Evolutionary conservation across 2,888 invertebrate genomes (phyloP).

Genomic region (Tolmerus cingulatus): DNA sequence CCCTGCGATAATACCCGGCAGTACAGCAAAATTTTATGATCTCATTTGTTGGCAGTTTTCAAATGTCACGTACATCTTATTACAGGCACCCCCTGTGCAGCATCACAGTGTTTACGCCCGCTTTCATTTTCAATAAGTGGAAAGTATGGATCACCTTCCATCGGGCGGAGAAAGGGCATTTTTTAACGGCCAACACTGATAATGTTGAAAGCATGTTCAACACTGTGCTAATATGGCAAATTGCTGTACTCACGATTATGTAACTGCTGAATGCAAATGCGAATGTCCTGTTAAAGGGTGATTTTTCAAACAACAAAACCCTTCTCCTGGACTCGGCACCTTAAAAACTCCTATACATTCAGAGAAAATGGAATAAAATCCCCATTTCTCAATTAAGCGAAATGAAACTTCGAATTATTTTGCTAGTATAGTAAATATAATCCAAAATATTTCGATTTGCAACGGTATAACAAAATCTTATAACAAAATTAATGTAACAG

Average conservation of each 20-base stretch:
- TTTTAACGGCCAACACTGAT: not conserved
- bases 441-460: too few relatives aligned
- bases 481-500: too few relatives aligned
- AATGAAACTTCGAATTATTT: too few relatives aligned
- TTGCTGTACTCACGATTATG: not conserved
- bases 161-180: not conserved
- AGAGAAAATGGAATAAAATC: too few relatives aligned
- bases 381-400: too few relatives aligned
- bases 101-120: not conserved
- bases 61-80: constrained; percentile 23
- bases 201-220: not conserved
- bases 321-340: not conserved
- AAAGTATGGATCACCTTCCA: not conserved
- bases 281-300: not conserved
- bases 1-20: not conserved
- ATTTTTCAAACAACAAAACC: not conserved
- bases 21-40: constrained; percentile 22
- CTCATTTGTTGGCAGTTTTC: constrained; percentile 30
- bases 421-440: too few relatives aligned
- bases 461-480: too few relatives aligned
- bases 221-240: not conserved
- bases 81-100: not conserved
- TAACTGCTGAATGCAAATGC: not conserved
- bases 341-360: too few relatives aligned
- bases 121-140: not conserved